phyloP scores from a whole-genome alignment of 1,140 invertebrate genomes.

The Meloidogyne floridensis region DNA sequence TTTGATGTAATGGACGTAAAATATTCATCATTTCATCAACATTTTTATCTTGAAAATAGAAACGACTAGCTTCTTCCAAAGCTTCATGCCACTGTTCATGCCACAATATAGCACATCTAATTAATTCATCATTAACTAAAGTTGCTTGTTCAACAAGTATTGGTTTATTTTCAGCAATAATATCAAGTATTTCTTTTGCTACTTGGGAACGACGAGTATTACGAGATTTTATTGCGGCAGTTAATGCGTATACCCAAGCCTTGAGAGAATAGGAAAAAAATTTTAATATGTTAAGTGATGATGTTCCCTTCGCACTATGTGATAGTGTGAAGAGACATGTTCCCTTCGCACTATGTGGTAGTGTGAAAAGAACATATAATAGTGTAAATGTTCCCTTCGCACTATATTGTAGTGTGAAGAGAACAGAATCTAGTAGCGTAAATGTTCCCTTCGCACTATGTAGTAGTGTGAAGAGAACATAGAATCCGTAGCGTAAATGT shows the following conservation, averaged over 20 bases:
- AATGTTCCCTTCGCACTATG: no score
- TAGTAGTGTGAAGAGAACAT: no score
- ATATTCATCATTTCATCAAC: constrained; percentile 92
- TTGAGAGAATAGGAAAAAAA: constrained; percentile 66
- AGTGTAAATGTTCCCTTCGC: no score
- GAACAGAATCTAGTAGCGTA: no score
- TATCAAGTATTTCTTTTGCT: constrained; percentile 90
- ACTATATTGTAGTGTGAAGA: no score
- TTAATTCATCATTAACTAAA: constrained; percentile 85
- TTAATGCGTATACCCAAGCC: constrained; percentile 93
- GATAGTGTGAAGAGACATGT: no score
- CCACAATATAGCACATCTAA: constrained; percentile 96
- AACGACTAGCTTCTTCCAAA: constrained; percentile 89
- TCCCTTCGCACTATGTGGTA: no score
- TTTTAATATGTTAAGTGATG: neutral
- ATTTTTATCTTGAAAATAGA: constrained; percentile 86
- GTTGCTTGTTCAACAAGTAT: constrained; percentile 84
- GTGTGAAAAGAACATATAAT: no score
- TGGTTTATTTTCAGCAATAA: constrained; percentile 89
- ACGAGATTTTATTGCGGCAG: constrained; percentile 92
- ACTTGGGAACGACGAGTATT: constrained; percentile 80
- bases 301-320: no score
- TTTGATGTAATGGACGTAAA: constrained; percentile 87
- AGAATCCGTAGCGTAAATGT: no score
- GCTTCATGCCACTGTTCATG: constrained; percentile 97